Conservation (phyloP, 2,797 vertebrate genomes). For the Arnoldichthys spilopterus region DNA sequence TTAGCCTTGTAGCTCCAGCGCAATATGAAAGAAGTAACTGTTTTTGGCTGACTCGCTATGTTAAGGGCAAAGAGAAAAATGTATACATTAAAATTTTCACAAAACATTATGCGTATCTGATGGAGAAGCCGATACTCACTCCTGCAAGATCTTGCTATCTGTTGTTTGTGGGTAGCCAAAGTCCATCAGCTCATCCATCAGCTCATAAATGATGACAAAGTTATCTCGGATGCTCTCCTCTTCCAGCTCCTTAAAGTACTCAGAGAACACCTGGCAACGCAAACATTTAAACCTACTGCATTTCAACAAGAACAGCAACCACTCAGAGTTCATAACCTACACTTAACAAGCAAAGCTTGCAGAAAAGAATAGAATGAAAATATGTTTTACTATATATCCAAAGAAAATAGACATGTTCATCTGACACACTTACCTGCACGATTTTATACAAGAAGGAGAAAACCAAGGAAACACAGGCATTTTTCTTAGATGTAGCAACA, state of each 20-base stretch:
- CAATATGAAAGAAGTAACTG: no score
- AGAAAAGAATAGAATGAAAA: not conserved
- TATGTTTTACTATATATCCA: no score
- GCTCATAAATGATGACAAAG: conserved; percentile 98
- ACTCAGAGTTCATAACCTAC: not conserved
- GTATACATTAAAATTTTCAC: not conserved
- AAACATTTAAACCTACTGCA: not conserved
- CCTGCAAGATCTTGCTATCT: conserved; percentile 98
- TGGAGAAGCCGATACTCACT: conserved; percentile 80
- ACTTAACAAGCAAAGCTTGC: not conserved
- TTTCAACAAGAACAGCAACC: not conserved
- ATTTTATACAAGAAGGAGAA: conserved; percentile 99
- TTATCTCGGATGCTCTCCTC: conserved; percentile 98
- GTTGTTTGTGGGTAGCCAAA: conserved; percentile 98
- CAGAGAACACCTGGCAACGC: conserved; percentile 90
- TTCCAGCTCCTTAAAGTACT: conserved; percentile 98
- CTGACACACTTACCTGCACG: conserved; percentile 85
- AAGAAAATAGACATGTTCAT: not conserved
- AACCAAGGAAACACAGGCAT: conserved; percentile 94
- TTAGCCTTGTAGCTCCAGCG: no score
- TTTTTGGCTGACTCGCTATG: no score
- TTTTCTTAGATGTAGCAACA: conserved; percentile 99
- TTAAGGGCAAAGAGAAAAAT: not conserved
- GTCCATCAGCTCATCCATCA: conserved; percentile 98
- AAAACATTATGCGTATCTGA: not conserved